Evolutionary conservation across 2,113 vertebrate species (phyloP).

Genomic region (Amphiprion percula): DNA sequence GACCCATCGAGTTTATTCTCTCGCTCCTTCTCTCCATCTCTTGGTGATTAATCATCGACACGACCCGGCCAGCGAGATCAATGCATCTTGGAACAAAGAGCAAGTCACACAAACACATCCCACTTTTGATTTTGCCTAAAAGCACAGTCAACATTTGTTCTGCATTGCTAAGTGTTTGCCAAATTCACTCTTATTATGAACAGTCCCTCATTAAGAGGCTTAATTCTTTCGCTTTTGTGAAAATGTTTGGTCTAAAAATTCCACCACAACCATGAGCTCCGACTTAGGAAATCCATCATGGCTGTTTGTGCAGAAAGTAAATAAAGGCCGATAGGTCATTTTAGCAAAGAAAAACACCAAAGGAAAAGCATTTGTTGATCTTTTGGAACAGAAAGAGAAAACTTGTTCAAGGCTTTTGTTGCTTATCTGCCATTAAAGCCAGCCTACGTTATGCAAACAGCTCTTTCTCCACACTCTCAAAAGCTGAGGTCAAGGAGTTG

Average conservation of each 20-base stretch:
- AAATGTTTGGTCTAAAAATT: conserved; percentile 29
- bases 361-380: conserved; percentile 8
- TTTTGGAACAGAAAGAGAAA: conserved; percentile 21
- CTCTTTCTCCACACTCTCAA: conserved; percentile 26
- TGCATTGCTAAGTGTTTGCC: conserved; percentile 32
- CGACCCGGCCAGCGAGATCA: background rate
- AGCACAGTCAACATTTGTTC: background rate
- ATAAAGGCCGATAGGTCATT: conserved; percentile 15
- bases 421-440: conserved; percentile 49
- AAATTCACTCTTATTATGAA: conserved; percentile 11
- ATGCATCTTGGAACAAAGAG: conserved; percentile 24
- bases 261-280: background rate
- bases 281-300: conserved; percentile 22
- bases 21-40: background rate
- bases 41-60: conserved; percentile 53
- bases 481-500: conserved; percentile 54
- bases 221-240: conserved; percentile 11
- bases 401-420: conserved; percentile 36
- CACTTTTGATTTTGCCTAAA: conserved; percentile 15
- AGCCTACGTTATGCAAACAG: conserved; percentile 39
- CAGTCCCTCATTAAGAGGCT: background rate
- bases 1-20: background rate
- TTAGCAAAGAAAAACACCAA: background rate
- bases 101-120: conserved; percentile 16
- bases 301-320: conserved; percentile 32